Base-by-base conservation (phyloP, 2,113 vertebrate species). In the Myxocyprinus asiaticus region DNA sequence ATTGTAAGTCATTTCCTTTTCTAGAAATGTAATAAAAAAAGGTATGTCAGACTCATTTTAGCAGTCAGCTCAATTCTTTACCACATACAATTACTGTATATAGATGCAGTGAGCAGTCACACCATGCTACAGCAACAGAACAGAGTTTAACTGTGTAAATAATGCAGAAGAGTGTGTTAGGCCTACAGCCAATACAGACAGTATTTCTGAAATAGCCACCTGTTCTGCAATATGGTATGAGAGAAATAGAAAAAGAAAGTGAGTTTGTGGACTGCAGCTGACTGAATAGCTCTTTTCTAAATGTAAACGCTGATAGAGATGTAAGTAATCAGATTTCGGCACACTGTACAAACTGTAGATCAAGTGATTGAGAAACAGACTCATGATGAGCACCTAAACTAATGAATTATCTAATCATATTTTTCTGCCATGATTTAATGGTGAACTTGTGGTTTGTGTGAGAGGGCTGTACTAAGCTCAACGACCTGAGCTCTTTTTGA, bases 141-240 rank as follows among this genome's bases (percentile, higher is more conserved):
- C 58, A 43, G 22, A 9, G 33, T 15, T 22, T 9, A 12, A 61
- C 15, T n/a, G 65, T 55, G 22, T 56, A 15, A 72, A 78, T 78
- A 81, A 83, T 81, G 33, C 79, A 66, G 74, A 64, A 73, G 64
- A 22, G 62, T 33, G 22, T 33, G n/a, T 11, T 11, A 42, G 81
- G 48, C 15, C 44, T 6, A 12, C 33, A 61, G 77, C 77, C 77
- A 68, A 3, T 48, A 56, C 14, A 63, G 48, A 14, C 51, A 66
- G 70, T 14, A 14, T 55, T 6, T 74, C 33, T 64, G 70, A 74
- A 17, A 69, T 12, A n/a, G 9, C 81, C 84, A 77, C 81, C 81
- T 81, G 84, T 83, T 66, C 65, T 66, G 64, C 22, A 33, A 33
- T 33, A 33, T 70, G 42, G 79, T 73, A 44, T 62, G 59, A 85